Base-by-base conservation (phyloP, 2,797 vertebrate genomes). In the Oreonectes daqikongensis region DNA sequence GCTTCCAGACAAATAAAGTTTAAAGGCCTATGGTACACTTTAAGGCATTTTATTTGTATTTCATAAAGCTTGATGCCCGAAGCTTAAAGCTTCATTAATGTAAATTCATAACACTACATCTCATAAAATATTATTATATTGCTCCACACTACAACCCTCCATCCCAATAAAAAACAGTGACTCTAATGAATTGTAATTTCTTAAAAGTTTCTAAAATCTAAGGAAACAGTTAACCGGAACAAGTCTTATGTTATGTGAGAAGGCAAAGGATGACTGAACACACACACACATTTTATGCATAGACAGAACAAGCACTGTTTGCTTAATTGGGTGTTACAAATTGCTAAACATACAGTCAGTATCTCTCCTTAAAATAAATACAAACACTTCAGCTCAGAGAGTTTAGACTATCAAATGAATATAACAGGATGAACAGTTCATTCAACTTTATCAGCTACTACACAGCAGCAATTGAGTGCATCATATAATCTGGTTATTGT, bases 321-420 rank as follows among this genome's bases (percentile, higher is more conserved):
- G 64, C 20, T n/a, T 14, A 73, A 24, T 69, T 55, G 63, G 77
- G 46, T 79, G 65, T 79, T 74, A 52, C 42, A 57, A 71, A 79
- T 38, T 28, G 30, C 28, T 15, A 64, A 64, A 60, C 53, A 75
- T 10, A 14, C 14, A 22, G 8, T n/a, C 52, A 48, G 18, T 46
- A 32, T 68, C 8, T 26, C 18, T 18, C 28, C 64, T 59, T 59
- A 35, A 59, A 46, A 20, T 66, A 75, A 66, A 75, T 75, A 66
- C 17, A 42, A 30, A 17, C 3, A 42, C 30, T 18, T 30, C 8
- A 30, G n/a, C 52, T 57, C 24, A 30, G 46, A 42, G 3, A 42
- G 1, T 53, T 8, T 20, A 15, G 18, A 22, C 32, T 5, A 35
- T 67, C 9, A 75, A 46, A 35, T 59, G 0, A n/a, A 20, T 55